A percentile compares a stretch with the other conserved stretches of the same genome.
Conservation (phyloP, 1,140 invertebrate genomes). For the Papilio helenus region DNA sequence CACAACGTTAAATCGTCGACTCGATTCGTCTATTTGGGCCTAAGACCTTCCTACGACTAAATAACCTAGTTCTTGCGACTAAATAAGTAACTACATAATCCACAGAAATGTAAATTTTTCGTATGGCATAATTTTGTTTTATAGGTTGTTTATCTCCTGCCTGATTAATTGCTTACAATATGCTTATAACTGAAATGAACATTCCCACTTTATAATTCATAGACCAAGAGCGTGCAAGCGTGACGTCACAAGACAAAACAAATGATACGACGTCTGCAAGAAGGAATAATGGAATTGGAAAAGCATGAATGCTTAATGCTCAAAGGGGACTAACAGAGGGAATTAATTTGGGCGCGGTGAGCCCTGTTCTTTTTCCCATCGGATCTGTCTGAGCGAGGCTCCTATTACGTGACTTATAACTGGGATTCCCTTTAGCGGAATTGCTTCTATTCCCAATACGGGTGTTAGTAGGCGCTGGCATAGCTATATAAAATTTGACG, state of each 20-base stretch:
- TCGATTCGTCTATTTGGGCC: too few species aligned
- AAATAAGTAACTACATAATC: too few species aligned
- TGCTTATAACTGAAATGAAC: not conserved
- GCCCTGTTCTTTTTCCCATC: constrained; percentile 37
- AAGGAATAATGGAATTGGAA: constrained; percentile 58
- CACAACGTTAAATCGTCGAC: too few species aligned
- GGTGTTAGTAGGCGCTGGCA: not conserved
- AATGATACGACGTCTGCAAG: constrained; percentile 40
- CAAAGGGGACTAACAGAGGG: constrained; percentile 44
- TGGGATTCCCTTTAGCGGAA: constrained; percentile 29
- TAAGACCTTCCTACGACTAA: too few species aligned
- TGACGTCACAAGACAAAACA: constrained; percentile 6
- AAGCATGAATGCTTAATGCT: constrained; percentile 63
- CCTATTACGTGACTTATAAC: constrained; percentile 41
- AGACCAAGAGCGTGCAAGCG: not conserved
- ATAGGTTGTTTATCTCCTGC: too few species aligned
- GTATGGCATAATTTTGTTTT: too few species aligned
- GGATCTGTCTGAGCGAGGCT: constrained; percentile 33
- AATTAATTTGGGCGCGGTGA: constrained; percentile 53
- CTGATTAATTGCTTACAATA: not conserved
- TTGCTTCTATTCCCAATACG: constrained; percentile 28
- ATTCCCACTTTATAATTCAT: constrained; percentile 1
- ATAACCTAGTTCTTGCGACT: too few species aligned
- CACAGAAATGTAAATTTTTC: too few species aligned
- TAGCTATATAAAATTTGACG: constrained; percentile 30